Base-by-base conservation (phyloP, 2,888 invertebrate genomes). In the Mamestra brassicae region DNA sequence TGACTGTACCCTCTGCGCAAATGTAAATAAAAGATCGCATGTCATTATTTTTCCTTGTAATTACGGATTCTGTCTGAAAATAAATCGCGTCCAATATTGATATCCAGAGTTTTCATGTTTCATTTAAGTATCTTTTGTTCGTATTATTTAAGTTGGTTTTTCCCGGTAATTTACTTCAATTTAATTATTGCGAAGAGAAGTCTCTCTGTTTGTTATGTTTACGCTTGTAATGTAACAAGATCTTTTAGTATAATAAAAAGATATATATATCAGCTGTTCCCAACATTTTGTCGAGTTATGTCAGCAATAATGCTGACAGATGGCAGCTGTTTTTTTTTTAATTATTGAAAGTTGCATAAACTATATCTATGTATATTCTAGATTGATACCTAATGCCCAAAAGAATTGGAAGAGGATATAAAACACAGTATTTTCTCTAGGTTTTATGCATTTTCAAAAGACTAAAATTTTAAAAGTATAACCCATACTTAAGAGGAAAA, bases 71-170 rank as follows among this genome's bases (percentile, higher is more conserved):
- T 3, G 47, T 10, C 45, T 42, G 58, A 54, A 57, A 45, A 62
- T 79, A 76, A 76, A 66, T 66, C 42, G 13, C 26, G 17, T 36
- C 10, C 65, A 65, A 58, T 66, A 74, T 78, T 68, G 17, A 57
- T 62, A 61, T 45, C 11, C 11, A 36, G 17, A 15, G 11, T 63
- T 63, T 67, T 65, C 11, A 15, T 17, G 68, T 13, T 45, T 42
- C 4, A 75, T 81, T 66, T 74, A 3, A 5, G 38, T 55, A 34
- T 17, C n/a, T 36, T 55, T 42, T 55, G 58, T 45, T n/a, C 8
- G 26, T 42, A 60, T 62, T 52, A 42, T 69, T 62, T 54, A 45
- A 15, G 8, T 11, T 36, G 8, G 5, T 3, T 13, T 47, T 63
- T 61, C 61, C 26, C 6, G 2, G 7, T 55, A 60, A 45, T 79